Base-by-base conservation (phyloP, 2,888 invertebrate genomes). In the Caradrina kadenii region DNA sequence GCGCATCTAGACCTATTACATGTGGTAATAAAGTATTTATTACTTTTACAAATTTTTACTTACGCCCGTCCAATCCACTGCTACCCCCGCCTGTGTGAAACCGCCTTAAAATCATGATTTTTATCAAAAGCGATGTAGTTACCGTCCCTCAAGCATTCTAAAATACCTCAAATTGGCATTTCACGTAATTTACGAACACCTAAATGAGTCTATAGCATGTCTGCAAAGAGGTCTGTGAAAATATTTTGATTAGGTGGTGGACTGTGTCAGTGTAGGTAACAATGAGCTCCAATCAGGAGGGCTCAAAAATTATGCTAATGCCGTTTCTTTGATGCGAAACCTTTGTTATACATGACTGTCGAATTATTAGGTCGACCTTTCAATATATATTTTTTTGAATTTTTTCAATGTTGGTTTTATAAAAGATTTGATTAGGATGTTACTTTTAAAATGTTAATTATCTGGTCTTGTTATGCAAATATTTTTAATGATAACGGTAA, bases 281-380 rank as follows among this genome's bases (percentile, higher is more conserved):
- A 79, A 79, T 79, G 77, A 64, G 61, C 67, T 45, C 45, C 73
- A 79, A 79, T 79, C 79, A 81, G 59, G 56, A 49, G 42, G 60
- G 55, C 50, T 61, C 81, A 64, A 73, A 72, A 78, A 79, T 81
- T 81, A 79, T 79, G 79, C 52, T 81, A 79, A 81, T 81, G 1
- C 19, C 52, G 60, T 69, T 79, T 73, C 79, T 79, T 79, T 79
- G 81, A 78, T 15, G 67, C 50, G n/a, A 55, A 68, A 15, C 79
- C 81, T 79, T 79, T 79, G 81, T 81, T 68, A 79, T 21, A 53
- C 73, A 78, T 78, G 81, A 63, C 81, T 79, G 56, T 72, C 58
- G 22, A 71, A 77, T 77, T 63, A 78, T 77, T 76, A 65, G 45
- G 72, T 35, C 45, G 56, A n/a, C 21, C 13, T 63, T 77, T 69